Evolutionary conservation across 2,797 vertebrate genomes (phyloP).

Genomic region (Sebastes flavidus): DNA sequence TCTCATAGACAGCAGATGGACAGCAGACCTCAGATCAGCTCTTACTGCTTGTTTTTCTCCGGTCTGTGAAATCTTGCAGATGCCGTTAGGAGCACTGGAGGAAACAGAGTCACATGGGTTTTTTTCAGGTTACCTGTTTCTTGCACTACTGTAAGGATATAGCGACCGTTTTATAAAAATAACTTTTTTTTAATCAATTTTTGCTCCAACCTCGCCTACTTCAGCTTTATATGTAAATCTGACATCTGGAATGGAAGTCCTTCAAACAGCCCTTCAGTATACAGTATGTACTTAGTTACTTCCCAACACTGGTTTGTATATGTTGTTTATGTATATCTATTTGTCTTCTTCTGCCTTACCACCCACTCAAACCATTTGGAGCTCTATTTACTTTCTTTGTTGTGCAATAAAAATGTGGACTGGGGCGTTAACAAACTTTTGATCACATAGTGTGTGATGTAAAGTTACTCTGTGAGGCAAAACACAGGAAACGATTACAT

Average conservation of each 20-base stretch:
- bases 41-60: too few species aligned
- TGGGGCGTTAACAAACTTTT: background rate
- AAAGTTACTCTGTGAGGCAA: background rate
- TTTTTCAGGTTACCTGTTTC: too few species aligned
- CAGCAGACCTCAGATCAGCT: too few species aligned
- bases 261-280: background rate
- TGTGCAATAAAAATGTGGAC: background rate
- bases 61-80: too few species aligned
- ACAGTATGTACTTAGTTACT: background rate
- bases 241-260: too few species aligned
- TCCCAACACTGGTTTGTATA: background rate
- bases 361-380: background rate
- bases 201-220: too few species aligned
- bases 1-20: too few species aligned
- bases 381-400: background rate
- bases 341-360: background rate
- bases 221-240: too few species aligned
- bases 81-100: too few species aligned
- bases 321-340: background rate
- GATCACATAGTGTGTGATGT: background rate
- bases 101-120: too few species aligned
- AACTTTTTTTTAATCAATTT: too few species aligned
- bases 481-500: background rate
- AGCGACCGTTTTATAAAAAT: too few species aligned
- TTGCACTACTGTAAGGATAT: rapidly evolving